These are phyloP conservation scores for Athripsodes cinereus DNA, from an alignment of 2,888 invertebrate species.

Conservation along the genomic window DNA sequence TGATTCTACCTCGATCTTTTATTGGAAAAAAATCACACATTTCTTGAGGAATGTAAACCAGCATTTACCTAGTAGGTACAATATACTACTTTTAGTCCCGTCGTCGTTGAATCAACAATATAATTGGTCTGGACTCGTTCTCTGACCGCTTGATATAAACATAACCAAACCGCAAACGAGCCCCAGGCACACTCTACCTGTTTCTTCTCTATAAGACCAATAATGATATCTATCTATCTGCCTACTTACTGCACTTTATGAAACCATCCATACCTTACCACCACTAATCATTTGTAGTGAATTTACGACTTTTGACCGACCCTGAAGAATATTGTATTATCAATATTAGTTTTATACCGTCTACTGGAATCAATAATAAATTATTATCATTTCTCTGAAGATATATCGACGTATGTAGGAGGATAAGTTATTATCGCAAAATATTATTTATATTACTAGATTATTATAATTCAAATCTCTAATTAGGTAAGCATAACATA, in stretches of 20 bases:
- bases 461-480: too few species aligned
- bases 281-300: neutral
- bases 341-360: too few species aligned
- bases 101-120: constrained; percentile 25
- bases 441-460: too few species aligned
- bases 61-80: neutral
- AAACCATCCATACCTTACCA: neutral
- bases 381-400: too few species aligned
- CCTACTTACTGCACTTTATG: neutral
- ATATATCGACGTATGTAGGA: too few species aligned
- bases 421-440: too few species aligned
- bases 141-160: constrained; percentile 5
- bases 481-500: too few species aligned
- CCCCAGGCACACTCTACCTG: constrained; percentile 24
- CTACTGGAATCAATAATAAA: too few species aligned
- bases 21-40: too few species aligned
- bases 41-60: too few species aligned
- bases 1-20: too few species aligned
- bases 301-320: neutral
- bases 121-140: constrained; percentile 25
- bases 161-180: constrained; percentile 22
- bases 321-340: too few species aligned
- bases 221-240: neutral
- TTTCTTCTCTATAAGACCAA: constrained; percentile 21
- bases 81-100: neutral